Conservation (phyloP, 2,797 vertebrate species). For the Phaenicophaeus curvirostris region DNA sequence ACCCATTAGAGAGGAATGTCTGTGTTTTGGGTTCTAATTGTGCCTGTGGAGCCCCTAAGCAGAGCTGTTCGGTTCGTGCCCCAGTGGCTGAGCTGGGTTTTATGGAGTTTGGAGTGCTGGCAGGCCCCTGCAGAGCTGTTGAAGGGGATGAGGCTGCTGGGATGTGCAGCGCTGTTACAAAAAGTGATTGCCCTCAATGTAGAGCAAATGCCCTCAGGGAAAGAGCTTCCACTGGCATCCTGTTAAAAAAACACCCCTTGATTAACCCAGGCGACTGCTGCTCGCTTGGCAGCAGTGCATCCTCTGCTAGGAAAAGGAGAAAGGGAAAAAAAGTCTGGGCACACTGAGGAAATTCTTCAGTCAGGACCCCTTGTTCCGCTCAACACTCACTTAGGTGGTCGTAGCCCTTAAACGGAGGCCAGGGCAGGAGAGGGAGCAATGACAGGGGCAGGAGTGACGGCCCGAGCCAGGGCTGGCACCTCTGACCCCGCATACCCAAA, state of each 20-base stretch:
- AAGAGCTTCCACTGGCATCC: not conserved
- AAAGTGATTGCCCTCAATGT: not conserved
- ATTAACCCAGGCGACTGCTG: not conserved
- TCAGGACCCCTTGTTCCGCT: not conserved
- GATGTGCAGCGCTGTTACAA: not conserved
- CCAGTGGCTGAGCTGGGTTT: not conserved
- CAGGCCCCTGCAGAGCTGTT: not conserved
- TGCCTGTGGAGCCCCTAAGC: not conserved
- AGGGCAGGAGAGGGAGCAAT: not conserved
- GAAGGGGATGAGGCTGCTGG: not conserved
- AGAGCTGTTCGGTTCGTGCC: not conserved
- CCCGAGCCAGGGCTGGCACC: not conserved
- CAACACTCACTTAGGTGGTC: not conserved
- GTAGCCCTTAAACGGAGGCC: fast-evolving
- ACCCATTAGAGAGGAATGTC: not conserved
- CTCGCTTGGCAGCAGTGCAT: not conserved
- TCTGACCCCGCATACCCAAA: not conserved
- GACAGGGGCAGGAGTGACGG: not conserved
- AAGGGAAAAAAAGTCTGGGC: not conserved
- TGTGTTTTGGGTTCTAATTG: not conserved
- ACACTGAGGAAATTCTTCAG: not conserved
- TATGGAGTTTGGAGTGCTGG: not conserved
- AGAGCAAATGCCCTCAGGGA: not conserved
- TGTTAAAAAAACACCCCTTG: not conserved
- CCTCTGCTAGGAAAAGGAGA: not conserved